Base-by-base conservation (phyloP, 2,888 invertebrate species). In the Drosophila colorata region DNA sequence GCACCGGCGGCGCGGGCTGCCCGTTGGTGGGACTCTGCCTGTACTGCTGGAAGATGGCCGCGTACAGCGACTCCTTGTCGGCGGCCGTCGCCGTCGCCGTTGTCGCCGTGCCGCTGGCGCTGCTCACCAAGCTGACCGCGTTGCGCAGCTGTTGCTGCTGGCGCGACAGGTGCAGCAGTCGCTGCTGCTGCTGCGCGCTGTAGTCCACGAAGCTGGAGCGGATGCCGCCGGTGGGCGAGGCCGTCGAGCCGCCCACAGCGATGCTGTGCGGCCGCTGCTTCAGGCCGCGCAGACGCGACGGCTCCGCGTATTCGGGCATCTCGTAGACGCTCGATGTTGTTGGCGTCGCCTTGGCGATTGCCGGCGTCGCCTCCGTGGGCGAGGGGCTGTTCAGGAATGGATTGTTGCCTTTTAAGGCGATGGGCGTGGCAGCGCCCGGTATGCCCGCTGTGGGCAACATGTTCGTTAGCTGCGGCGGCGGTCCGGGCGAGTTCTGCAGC, bases 221-320 rank as follows among this genome's bases (percentile, higher is more conserved):
- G n/a, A n/a, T n/a, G n/a, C n/a, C n/a, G n/a, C n/a, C n/a, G n/a
- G n/a, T n/a, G n/a, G n/a, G n/a, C n/a, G n/a, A 72, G 35, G 65
- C 51, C 5, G 57, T 23, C 5, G 66, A 6, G 23, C 57, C 53
- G 40, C 52, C 92, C 31, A 93, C 93, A 69, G 95, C 95, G 80
- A 95, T 94, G 84, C 95, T 95, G 90, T 94, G 95, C 38, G 95
- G 95, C 20, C 95, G 84, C 44, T 86, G 89, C 51, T 95, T 87
- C 47, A 90, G 74, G 11, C 88, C 87, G 37, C 91, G 91, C 72
- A 91, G 70, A 55, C 91, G 88, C 60, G 87, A 88, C 0, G 91
- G 91, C 51, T 91, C 91, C 4, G 91, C 91, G 67, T 91, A 91
- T 28, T 91, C 91, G 40, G 90, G 90, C 72, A 90, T 80, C 66